Base-by-base conservation (phyloP, 2,888 invertebrate genomes). In the Frankliniella fusca region DNA sequence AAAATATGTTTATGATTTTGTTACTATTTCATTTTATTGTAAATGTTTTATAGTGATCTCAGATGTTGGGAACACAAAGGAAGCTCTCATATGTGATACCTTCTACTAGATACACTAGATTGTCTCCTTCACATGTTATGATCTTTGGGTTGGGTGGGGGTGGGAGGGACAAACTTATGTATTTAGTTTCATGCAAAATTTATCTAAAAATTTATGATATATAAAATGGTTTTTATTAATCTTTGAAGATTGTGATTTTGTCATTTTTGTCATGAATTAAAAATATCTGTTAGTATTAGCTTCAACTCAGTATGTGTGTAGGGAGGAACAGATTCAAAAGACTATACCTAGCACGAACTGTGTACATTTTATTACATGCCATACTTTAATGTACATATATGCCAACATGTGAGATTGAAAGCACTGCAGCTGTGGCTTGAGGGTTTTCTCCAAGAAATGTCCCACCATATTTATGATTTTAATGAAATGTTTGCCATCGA, bases 41-140 rank as follows among this genome's bases (percentile, higher is more conserved):
- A 76, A 20, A 54, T 27, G 70, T 76, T 76, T 27, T 76, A 76
- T 23, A 76, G 70, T 76, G 70, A 76, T 76, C 70, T 76, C 70
- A 76, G 70, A 27, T 27, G 27, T 27, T 76, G 70, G 70, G 70
- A 76, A 76, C 70, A 76, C 70, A 23, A 23, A 76, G 70, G 70
- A 76, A 76, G 70, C 70, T 76, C 70, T 76, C 70, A 27, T 76
- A 27, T 76, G 70, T 76, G 70, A 76, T 76, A 76, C 70, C 70
- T 76, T 76, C 70, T 12, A 18, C 61, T 76, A 23, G 70, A 23
- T 23, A 76, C 27, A 27, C 23, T 23, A 76, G 70, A 23, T 76
- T 27, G 27, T 76, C 70, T 61, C 61, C 20, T 61, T 61, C n/a
- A 61, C 18, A n/a, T 61, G 18, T 27, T 76, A 12, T 70, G 23